A percentile compares a stretch with the other conserved stretches of the same genome.
Evolutionary conservation across 1,140 invertebrate genomes (phyloP).

Genomic region (Bombus picipes): DNA sequence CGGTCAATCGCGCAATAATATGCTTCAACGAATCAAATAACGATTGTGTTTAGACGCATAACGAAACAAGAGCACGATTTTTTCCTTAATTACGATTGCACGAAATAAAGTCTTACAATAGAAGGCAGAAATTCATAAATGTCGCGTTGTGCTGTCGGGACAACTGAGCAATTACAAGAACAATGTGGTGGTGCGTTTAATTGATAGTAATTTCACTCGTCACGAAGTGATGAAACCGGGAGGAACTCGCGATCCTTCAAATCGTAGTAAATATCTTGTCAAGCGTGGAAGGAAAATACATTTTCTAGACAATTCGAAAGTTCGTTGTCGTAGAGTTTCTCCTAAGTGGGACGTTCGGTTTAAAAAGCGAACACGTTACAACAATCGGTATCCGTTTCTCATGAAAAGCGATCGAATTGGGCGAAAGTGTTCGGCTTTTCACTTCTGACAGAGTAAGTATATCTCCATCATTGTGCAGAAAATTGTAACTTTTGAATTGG

Average conservation of each 20-base stretch:
- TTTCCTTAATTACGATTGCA: background rate
- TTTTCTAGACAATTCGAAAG: conserved; percentile 54
- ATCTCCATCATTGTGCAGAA: background rate
- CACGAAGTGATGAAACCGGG: background rate
- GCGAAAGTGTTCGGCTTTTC: conserved; percentile 9
- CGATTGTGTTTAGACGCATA: background rate
- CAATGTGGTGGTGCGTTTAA: conserved; percentile 24
- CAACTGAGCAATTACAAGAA: conserved; percentile 24
- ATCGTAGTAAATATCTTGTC: conserved; percentile 13
- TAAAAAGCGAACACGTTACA: conserved; percentile 3
- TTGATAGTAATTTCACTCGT: conserved; percentile 39
- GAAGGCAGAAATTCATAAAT: background rate
- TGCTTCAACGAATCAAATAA: background rate
- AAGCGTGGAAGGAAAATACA: conserved; percentile 42
- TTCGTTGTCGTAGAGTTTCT: conserved; percentile 21
- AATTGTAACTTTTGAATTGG: background rate
- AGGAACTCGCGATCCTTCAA: background rate
- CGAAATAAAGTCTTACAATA: background rate
- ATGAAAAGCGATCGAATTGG: background rate
- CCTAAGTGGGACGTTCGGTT: conserved; percentile 34
- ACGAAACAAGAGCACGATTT: background rate
- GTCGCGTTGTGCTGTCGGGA: background rate
- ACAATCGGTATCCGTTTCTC: conserved; percentile 9
- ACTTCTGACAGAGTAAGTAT: background rate
- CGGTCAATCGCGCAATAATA: background rate